Conservation (phyloP, 2,113 vertebrate genomes). For the Heterotis niloticus region DNA sequence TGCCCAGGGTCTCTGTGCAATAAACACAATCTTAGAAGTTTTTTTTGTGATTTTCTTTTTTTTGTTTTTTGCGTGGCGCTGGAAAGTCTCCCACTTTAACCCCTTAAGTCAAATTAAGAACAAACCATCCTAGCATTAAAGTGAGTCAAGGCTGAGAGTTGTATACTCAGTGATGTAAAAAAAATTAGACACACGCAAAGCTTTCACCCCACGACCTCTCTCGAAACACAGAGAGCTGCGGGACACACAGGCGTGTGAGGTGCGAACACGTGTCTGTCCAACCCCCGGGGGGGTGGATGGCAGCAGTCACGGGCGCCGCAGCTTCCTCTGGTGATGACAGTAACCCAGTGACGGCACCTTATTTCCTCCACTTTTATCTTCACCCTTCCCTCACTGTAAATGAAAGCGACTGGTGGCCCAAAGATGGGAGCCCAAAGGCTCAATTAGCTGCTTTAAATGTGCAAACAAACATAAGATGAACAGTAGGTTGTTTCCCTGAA, state of each 20-base stretch:
- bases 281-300: constrained; percentile 25
- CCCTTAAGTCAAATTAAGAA: no score
- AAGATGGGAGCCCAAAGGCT: neutral
- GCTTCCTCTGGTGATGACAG: constrained; percentile 32
- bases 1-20: no score
- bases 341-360: constrained; percentile 21
- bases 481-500: neutral
- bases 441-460: neutral
- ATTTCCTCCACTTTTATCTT: constrained; percentile 11
- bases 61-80: neutral
- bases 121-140: neutral
- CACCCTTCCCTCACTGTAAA: neutral
- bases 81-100: neutral
- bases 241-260: constrained; percentile 2
- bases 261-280: constrained; percentile 10
- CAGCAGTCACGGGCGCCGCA: constrained; percentile 29
- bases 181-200: neutral
- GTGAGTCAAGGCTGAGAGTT: neutral
- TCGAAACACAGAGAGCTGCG: constrained; percentile 10
- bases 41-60: no score
- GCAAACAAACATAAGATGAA: neutral
- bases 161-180: no score
- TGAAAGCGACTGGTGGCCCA: neutral
- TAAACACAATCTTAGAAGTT: no score
- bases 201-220: neutral